Evolutionary conservation across 2,113 vertebrate species (phyloP).

Genomic region (Sylvia atricapilla): DNA sequence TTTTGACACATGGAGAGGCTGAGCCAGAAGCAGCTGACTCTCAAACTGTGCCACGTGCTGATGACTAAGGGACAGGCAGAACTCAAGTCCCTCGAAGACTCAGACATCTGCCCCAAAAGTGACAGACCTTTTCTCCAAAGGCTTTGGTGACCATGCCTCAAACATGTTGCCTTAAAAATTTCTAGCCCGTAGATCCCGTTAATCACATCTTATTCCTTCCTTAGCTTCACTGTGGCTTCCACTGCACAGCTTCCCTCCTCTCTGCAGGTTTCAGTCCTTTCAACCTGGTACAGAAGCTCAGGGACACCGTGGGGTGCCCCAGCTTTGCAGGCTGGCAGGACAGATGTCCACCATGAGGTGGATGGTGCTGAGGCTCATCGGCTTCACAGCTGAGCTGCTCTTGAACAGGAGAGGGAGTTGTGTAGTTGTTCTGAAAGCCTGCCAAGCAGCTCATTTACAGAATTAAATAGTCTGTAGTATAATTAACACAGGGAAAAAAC

Average conservation of each 20-base stretch:
- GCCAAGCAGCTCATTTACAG: neutral
- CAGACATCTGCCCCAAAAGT: rapidly evolving
- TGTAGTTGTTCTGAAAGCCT: constrained; percentile 9
- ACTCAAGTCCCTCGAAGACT: neutral
- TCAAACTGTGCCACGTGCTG: neutral
- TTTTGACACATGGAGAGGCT: rapidly evolving
- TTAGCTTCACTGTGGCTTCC: neutral
- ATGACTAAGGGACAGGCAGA: neutral
- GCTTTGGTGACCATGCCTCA: rapidly evolving
- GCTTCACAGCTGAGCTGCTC: neutral
- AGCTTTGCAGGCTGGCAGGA: neutral
- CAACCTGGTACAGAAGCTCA: rapidly evolving
- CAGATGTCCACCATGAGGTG: rapidly evolving
- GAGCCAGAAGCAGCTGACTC: neutral
- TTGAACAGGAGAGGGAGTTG: neutral
- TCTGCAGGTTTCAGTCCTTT: neutral
- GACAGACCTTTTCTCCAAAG: neutral
- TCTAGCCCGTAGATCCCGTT: rapidly evolving
- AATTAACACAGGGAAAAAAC: neutral
- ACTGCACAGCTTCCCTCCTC: neutral
- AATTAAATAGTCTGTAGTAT: neutral
- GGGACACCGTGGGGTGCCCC: neutral
- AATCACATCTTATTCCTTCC: neutral
- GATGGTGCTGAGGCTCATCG: neutral
- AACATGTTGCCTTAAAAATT: neutral